Conservation (phyloP, 2,888 invertebrate genomes). For the Melanophora roralis region DNA sequence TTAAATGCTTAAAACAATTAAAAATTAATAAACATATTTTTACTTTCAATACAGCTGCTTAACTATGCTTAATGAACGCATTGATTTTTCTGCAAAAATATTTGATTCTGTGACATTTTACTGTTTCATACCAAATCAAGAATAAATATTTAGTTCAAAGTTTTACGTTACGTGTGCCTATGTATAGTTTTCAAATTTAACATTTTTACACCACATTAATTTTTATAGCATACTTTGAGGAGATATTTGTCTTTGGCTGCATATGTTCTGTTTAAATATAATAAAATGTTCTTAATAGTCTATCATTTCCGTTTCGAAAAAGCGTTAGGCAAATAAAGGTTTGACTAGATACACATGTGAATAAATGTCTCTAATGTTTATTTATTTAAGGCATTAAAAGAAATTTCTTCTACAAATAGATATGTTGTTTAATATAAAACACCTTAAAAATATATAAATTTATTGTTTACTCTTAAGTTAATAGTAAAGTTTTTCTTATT, state of each 20-base stretch:
- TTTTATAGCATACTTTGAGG: constrained; percentile 34
- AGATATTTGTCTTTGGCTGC: background rate
- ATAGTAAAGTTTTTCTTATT: too few species aligned
- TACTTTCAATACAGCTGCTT: background rate
- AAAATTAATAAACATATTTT: background rate
- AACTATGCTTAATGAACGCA: too few species aligned
- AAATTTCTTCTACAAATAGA: background rate
- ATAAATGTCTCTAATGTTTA: background rate
- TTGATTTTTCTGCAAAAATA: too few species aligned
- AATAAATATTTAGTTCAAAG: too few species aligned
- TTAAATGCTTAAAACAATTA: background rate
- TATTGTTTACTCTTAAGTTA: too few species aligned
- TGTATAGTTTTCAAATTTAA: background rate
- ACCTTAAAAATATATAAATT: too few species aligned
- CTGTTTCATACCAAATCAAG: background rate
- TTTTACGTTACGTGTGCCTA: too few species aligned
- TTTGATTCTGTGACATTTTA: background rate
- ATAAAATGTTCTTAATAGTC: background rate
- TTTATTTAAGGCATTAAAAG: background rate
- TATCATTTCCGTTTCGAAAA: background rate
- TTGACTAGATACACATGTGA: background rate
- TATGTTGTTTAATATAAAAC: background rate
- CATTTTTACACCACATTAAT: constrained; percentile 23
- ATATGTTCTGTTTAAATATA: background rate
- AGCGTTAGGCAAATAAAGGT: background rate